Base-by-base conservation (phyloP, 2,797 vertebrate species). In the Parauchenoglanis punctatus region DNA sequence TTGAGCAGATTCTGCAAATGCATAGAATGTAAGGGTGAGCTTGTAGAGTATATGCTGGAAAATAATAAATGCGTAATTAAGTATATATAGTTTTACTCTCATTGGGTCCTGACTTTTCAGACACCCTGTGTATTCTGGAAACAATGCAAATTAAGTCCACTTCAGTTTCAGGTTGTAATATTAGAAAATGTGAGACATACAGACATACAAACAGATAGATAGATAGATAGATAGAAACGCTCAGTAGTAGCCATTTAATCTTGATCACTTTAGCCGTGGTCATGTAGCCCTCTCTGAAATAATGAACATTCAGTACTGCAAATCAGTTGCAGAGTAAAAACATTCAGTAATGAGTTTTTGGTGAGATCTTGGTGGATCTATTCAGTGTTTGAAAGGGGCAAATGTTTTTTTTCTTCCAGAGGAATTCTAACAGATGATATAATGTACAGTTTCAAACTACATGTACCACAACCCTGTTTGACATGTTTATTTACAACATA, bases 381-480 rank as follows among this genome's bases (percentile, higher is more conserved):
- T 68, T 15, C 65, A 68, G 28, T 13, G 4, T 67, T 67, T 67
- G 28, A 46, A 40, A 23, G 35, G 25, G 13, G 44, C 23, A 68
- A 31, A 68, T 68, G 67, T 40, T 8, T 75, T 44, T 75, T 83
- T 80, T 44, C 61, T 81, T 54, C 23, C 44, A 35, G 28, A 54
- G 56, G 59, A 84, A 76, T 35, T 80, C 78, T 44, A 40, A 28
- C 68, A 77, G 31, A 84, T 83, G 28, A 70, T 86, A n/a, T 75
- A 83, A 80, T 70, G 73, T 81, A 87, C 15, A 70, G 73, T 87
- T 86, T 83, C 40, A 73, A 68, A 81, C 76, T 70, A 46, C 20
- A 58, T 25, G 40, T 73, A 59, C 40, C 23, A 23, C 67, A 63
- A 61, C 56, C 40, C 65, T 81, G 23, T 7, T 78, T 7, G 3